Evolutionary conservation across 2,797 vertebrate genomes (phyloP).

Genomic region (Dendrocincla tyrannina): DNA sequence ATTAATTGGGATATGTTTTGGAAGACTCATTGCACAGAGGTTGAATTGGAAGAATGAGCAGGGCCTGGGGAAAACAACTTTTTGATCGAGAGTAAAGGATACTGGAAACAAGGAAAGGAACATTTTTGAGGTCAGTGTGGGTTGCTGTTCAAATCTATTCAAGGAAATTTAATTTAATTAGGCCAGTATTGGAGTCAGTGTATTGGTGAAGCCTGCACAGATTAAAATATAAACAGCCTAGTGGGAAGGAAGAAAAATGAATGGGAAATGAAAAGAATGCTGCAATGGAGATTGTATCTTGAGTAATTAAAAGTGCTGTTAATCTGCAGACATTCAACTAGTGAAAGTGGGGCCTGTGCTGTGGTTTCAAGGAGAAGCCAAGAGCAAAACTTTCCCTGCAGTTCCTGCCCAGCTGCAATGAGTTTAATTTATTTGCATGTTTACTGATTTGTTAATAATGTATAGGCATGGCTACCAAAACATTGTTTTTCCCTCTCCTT

Average conservation of each 20-base stretch:
- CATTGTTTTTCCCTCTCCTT: fast-evolving
- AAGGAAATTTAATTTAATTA: constrained; percentile 47
- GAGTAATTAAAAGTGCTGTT: constrained; percentile 42
- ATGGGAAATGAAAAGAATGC: constrained; percentile 6
- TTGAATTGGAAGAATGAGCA: not conserved
- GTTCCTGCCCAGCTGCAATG: not conserved
- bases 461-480: not conserved
- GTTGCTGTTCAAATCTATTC: not conserved
- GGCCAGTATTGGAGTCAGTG: not conserved
- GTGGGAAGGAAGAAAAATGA: not conserved
- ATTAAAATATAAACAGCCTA: constrained; percentile 28
- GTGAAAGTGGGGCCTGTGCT: not conserved
- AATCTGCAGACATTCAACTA: not conserved
- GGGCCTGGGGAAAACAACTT: not conserved
- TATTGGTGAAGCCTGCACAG: not conserved
- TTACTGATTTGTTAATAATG: fast-evolving
- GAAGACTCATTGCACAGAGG: not conserved
- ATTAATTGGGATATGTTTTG: not conserved
- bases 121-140: not conserved
- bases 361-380: constrained; percentile 18
- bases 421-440: not conserved
- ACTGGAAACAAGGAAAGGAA: not conserved
- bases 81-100: not conserved
- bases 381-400: not conserved
- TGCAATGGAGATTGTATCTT: constrained; percentile 25